Percentiles rank a stretch among this genome's conserved stretches.
phyloP scores from a whole-genome alignment of 2,888 invertebrate genomes.

The Pseudoips prasinana region DNA sequence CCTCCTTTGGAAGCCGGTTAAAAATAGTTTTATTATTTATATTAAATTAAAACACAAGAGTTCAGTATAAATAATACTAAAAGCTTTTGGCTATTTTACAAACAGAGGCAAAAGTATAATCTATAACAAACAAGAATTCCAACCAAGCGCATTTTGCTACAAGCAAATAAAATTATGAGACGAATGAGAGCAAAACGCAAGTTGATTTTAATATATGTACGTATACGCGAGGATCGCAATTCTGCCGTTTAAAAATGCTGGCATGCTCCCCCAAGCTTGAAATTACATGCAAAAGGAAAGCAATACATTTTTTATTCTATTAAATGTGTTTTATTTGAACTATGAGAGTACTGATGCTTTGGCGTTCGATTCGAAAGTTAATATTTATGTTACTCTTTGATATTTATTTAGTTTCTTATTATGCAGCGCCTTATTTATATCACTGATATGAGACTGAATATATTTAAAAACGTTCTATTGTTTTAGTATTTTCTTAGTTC shows the following conservation, averaged over 20 bases:
- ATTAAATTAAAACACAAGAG: no score
- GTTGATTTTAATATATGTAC: slow-evolving; percentile 64
- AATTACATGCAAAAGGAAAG: slow-evolving; percentile 55
- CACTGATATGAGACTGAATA: no score
- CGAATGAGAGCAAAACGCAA: slow-evolving; percentile 70
- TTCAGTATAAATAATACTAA: no score
- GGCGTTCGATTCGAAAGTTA: neutral
- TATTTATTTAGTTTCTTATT: neutral
- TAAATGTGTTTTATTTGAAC: slow-evolving; percentile 26
- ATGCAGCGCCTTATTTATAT: no score
- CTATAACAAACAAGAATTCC: slow-evolving; percentile 36
- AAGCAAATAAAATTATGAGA: slow-evolving; percentile 69
- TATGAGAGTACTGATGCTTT: slow-evolving; percentile 8
- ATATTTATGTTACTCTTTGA: neutral
- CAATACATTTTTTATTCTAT: slow-evolving; percentile 36
- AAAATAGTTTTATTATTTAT: no score
- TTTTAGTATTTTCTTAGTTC: no score
- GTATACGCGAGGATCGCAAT: slow-evolving; percentile 49
- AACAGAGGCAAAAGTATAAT: no score
- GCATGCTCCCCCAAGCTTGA: slow-evolving; percentile 52
- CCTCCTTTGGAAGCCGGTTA: no score
- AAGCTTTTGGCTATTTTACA: no score
- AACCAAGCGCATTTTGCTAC: slow-evolving; percentile 47
- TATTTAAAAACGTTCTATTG: no score
- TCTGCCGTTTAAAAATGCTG: slow-evolving; percentile 54